Conservation (phyloP, 2,888 invertebrate genomes). For the Pammene fasciana region DNA sequence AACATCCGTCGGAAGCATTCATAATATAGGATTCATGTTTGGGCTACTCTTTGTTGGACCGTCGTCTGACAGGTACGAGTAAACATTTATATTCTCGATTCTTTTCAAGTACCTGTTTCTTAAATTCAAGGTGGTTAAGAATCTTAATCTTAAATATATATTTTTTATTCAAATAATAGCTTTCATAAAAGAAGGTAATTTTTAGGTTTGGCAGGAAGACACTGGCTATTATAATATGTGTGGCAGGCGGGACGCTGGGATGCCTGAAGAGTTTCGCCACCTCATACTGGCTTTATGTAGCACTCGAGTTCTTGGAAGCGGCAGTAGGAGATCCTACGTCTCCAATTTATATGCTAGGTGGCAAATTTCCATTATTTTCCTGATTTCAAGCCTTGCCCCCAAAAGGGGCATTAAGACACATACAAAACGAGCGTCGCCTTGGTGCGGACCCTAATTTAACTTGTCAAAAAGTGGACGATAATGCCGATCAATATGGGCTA, state of each 20-base stretch:
- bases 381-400: too few relatives aligned
- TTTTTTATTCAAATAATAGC: too few relatives aligned
- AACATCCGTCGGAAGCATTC: conserved; percentile 86
- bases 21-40: conserved; percentile 85
- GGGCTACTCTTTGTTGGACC: conserved; percentile 85
- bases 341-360: conserved; percentile 51
- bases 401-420: too few relatives aligned
- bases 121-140: too few relatives aligned
- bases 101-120: too few relatives aligned
- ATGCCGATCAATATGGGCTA: too few relatives aligned
- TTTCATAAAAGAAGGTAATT: neutral
- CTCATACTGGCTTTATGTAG: conserved; percentile 52
- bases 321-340: conserved; percentile 55
- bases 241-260: conserved; percentile 50
- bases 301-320: conserved; percentile 53
- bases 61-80: conserved; percentile 87
- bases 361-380: too few relatives aligned
- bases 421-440: too few relatives aligned
- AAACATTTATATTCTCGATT: neutral
- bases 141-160: too few relatives aligned
- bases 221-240: conserved; percentile 50
- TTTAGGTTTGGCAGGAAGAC: conserved; percentile 52
- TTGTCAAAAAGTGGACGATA: too few relatives aligned
- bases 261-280: conserved; percentile 49
- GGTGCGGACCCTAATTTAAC: too few relatives aligned